Base-by-base conservation (phyloP, 2,888 invertebrate genomes). In the Orthosia gothica region DNA sequence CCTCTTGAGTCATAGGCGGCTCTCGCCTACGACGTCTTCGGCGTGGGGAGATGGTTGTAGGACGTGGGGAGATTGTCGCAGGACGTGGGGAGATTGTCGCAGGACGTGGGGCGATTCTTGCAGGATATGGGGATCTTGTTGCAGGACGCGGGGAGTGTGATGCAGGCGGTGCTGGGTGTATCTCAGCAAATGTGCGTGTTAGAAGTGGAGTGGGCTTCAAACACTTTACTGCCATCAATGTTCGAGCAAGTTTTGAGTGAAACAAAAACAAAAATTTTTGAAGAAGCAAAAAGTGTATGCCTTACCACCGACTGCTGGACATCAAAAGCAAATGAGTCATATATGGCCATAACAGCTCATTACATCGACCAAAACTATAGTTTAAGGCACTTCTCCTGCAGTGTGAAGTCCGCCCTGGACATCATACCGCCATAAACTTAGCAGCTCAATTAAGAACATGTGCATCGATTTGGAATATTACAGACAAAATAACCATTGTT, bases 271-370 rank as follows among this genome's bases (percentile, higher is more conserved):
- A 63, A 63, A 49, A 63, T 63, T 16, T 18, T 26, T 63, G 49
- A 63, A 63, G 63, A 63, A 63, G 63, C 49, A 63, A 63, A 63
- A 49, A 23, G 63, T 63, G 47, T 63, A 49, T 61, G 61, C 61
- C 61, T 23, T 49, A 63, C 49, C 1, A 63, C 63, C 20, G 63
- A 63, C 63, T 63, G 47, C 23, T 63, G 62, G 63, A 63, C 63
- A 63, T 63, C 63, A 63, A 63, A 61, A 63, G 63, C 49, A 63
- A 63, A 63, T 63, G 63, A 63, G 63, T 63, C 49, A 63, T 64
- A 64, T 64, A 64, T 64, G 64, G 64, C 64, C 64, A 64, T 64
- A 64, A 64, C 64, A 52, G 64, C 64, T 64, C 64, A 64, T 64
- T 64, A 64, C 52, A 64, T 64, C 32, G 52, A 64, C 5, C 64